phyloP scores from a whole-genome alignment of 1,140 invertebrate genomes.

The Zaprionus ornatus region DNA sequence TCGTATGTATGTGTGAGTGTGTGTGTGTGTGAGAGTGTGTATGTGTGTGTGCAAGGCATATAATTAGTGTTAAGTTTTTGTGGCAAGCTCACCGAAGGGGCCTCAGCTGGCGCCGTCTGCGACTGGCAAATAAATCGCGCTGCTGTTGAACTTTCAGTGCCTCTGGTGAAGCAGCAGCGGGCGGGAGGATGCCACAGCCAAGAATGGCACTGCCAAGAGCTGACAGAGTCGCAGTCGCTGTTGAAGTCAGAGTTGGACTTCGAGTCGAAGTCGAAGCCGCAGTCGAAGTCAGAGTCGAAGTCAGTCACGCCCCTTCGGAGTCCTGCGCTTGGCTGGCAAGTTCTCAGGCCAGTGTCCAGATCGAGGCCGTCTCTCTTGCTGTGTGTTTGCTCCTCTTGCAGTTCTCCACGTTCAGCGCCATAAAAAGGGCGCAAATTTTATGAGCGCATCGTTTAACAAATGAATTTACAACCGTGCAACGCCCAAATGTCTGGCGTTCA shows the following conservation, averaged over 20 bases:
- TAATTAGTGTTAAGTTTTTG: slow-evolving; percentile 69
- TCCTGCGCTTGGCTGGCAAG: slow-evolving; percentile 60
- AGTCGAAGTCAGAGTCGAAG: slow-evolving; percentile 42
- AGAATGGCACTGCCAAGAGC: slow-evolving; percentile 69
- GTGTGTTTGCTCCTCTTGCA: neutral
- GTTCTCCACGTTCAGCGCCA: slow-evolving; percentile 35
- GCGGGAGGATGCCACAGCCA: neutral
- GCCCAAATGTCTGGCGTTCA: slow-evolving; percentile 84
- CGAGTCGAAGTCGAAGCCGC: slow-evolving; percentile 23
- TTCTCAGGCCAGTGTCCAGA: slow-evolving; percentile 51
- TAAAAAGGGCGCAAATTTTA: slow-evolving; percentile 83
- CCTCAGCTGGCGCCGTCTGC: slow-evolving; percentile 77
- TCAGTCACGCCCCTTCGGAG: slow-evolving; percentile 57
- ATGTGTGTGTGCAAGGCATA: slow-evolving; percentile 50
- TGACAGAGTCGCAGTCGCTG: slow-evolving; percentile 47
- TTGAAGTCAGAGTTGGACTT: slow-evolving; percentile 30
- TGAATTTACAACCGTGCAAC: slow-evolving; percentile 84
- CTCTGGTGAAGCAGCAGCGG: slow-evolving; percentile 26
- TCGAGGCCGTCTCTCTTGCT: slow-evolving; percentile 15
- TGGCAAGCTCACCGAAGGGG: slow-evolving; percentile 36
- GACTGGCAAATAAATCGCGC: slow-evolving; percentile 79
- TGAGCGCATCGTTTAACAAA: slow-evolving; percentile 84
- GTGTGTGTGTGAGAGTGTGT: slow-evolving; percentile 29
- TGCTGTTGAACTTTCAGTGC: slow-evolving; percentile 77
- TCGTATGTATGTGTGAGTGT: slow-evolving; percentile 18